These are phyloP conservation scores for Oxystoma pomonae DNA, from an alignment of 2,888 invertebrate species.

Conservation along the genomic window DNA sequence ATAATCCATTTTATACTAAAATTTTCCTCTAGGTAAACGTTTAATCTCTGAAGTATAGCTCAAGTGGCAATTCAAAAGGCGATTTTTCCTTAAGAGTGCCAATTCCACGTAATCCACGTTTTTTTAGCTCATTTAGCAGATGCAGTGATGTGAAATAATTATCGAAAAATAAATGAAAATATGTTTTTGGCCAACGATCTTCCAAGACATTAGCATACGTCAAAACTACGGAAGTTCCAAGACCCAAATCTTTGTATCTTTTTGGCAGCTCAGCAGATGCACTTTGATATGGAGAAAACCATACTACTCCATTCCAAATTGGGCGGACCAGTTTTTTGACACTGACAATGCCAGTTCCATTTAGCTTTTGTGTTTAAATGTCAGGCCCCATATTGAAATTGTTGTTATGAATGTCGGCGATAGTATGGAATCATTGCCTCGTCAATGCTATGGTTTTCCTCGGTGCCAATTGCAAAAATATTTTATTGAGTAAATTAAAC, in stretches of 20 bases:
- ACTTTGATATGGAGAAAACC: background rate
- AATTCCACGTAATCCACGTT: background rate
- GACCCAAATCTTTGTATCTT: background rate
- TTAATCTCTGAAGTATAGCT: background rate
- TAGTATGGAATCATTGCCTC: background rate
- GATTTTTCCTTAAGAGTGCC: background rate
- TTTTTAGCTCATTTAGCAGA: background rate
- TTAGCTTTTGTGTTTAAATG: background rate
- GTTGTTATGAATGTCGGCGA: background rate
- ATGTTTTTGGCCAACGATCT: background rate
- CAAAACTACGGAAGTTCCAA: background rate
- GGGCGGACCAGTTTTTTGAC: no score
- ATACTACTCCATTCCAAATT: no score
- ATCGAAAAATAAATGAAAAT: slow-evolving; percentile 2
- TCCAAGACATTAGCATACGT: background rate
- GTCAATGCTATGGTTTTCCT: background rate
- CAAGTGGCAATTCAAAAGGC: background rate
- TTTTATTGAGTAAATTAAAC: background rate
- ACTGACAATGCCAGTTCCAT: no score
- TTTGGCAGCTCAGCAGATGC: background rate
- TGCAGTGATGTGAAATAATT: background rate
- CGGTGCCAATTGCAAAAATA: background rate
- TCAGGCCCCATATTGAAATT: background rate
- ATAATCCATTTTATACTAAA: background rate
- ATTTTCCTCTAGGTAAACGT: background rate